Evolutionary conservation across 2,888 invertebrate genomes (phyloP).

Genomic region (Campoplex nolae): DNA sequence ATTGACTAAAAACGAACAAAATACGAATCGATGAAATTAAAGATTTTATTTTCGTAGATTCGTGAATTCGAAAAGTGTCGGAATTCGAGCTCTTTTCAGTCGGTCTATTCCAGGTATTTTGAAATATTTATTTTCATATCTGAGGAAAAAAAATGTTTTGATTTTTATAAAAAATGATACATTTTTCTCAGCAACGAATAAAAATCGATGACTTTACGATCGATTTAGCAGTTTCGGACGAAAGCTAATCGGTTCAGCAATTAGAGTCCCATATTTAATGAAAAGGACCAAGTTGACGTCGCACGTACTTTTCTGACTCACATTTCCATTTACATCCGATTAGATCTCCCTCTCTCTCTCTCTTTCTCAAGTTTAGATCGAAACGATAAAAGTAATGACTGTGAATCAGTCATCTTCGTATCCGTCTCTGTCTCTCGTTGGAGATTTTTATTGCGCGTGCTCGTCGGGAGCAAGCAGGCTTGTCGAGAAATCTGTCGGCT

Average conservation of each 20-base stretch:
- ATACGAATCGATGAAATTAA: background rate
- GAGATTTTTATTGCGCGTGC: conserved; percentile 19
- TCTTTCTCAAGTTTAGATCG: conserved; percentile 8
- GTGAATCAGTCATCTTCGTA: background rate
- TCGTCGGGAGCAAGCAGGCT: conserved; percentile 36
- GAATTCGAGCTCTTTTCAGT: background rate
- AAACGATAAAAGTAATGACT: conserved; percentile 48
- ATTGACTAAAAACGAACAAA: background rate
- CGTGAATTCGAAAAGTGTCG: background rate
- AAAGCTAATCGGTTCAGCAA: conserved; percentile 7
- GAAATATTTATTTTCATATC: too few relatives aligned
- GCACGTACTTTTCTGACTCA: conserved; percentile 2
- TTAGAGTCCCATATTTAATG: background rate
- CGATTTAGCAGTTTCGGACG: background rate
- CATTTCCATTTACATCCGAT: conserved; percentile 28
- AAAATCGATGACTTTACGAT: background rate
- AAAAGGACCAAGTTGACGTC: background rate
- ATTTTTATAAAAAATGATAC: background rate
- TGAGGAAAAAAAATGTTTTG: background rate
- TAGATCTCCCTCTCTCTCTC: conserved; percentile 13
- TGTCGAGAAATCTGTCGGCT: conserved; percentile 42
- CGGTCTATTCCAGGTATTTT: too few relatives aligned
- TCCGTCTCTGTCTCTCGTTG: conserved; percentile 6
- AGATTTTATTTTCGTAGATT: background rate
- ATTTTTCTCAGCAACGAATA: background rate